A percentile compares a stretch with the other conserved stretches of the same genome.
phyloP scores from a whole-genome alignment of 2,888 invertebrate genomes.

The Tribolium freemani region DNA sequence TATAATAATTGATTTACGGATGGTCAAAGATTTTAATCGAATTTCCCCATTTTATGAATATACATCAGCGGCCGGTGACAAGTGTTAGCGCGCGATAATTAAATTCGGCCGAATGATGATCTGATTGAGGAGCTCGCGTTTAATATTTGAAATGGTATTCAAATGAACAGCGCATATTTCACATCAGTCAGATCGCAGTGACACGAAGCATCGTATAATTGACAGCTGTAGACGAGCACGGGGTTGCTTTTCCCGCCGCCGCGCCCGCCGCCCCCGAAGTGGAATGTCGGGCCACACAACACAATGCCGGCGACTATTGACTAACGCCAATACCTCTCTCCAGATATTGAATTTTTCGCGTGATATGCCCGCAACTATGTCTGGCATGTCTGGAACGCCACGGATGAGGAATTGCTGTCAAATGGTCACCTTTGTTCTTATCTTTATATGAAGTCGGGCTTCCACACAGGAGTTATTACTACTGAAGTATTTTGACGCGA shows the following conservation, averaged over 20 bases:
- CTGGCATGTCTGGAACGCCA: slow-evolving; percentile 60
- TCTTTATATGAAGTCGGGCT: slow-evolving; percentile 37
- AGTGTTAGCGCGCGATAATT: slow-evolving; percentile 10
- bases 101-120: slow-evolving; percentile 26
- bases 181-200: slow-evolving; percentile 62
- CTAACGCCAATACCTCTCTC: slow-evolving; percentile 61
- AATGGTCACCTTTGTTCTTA: slow-evolving; percentile 62
- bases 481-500: slow-evolving; percentile 18
- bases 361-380: slow-evolving; percentile 62
- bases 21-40: background rate
- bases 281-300: slow-evolving; percentile 55
- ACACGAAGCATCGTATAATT: slow-evolving; percentile 63
- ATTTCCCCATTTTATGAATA: slow-evolving; percentile 5
- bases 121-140: slow-evolving; percentile 39
- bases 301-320: slow-evolving; percentile 61
- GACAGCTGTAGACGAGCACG: slow-evolving; percentile 61
- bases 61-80: slow-evolving; percentile 17
- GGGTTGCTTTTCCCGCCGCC: slow-evolving; percentile 43
- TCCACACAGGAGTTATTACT: slow-evolving; percentile 28
- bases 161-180: slow-evolving; percentile 62
- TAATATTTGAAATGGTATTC: slow-evolving; percentile 62
- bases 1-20: too few relatives aligned
- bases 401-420: slow-evolving; percentile 66
- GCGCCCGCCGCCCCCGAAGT: slow-evolving; percentile 32
- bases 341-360: slow-evolving; percentile 67